These are phyloP conservation scores for Columba janthina DNA, from an alignment of 2,113 vertebrate genomes.

Conservation along the genomic window DNA sequence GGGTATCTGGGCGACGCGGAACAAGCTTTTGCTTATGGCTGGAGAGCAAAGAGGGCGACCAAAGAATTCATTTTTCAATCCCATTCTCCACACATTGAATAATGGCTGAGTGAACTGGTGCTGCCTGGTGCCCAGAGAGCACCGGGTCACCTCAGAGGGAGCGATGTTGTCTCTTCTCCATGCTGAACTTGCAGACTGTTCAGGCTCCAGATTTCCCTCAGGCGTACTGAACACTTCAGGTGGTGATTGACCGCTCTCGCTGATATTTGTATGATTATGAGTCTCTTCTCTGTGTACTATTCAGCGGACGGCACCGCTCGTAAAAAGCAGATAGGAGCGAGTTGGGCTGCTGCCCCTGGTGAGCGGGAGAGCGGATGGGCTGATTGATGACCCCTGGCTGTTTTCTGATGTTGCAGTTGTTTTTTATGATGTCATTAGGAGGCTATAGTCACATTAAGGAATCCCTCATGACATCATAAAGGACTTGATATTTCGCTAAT, in stretches of 20 bases:
- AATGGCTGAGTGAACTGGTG: background rate
- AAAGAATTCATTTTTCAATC: background rate
- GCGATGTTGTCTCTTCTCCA: background rate
- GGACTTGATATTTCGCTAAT: slow-evolving; percentile 83
- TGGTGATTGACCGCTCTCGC: slow-evolving; percentile 47
- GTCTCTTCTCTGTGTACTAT: slow-evolving; percentile 33
- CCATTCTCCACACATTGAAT: background rate
- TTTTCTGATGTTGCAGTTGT: slow-evolving; percentile 71
- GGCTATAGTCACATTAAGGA: slow-evolving; percentile 74
- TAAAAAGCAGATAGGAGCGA: slow-evolving; percentile 57
- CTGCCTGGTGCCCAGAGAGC: background rate
- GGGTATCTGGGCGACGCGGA: background rate
- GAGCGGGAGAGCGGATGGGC: slow-evolving; percentile 51
- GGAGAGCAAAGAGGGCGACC: background rate
- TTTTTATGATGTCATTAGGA: slow-evolving; percentile 85
- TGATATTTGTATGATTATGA: slow-evolving; percentile 49
- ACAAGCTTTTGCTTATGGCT: background rate
- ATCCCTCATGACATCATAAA: slow-evolving; percentile 85
- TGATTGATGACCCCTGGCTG: slow-evolving; percentile 79
- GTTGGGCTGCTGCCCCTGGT: slow-evolving; percentile 39
- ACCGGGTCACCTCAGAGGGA: background rate
- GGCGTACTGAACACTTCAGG: slow-evolving; percentile 26
- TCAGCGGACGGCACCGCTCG: slow-evolving; percentile 35
- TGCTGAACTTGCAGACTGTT: slow-evolving; percentile 11
- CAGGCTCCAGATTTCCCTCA: background rate